Conservation (phyloP, 2,113 vertebrate genomes). For the Misgurnus anguillicaudatus region DNA sequence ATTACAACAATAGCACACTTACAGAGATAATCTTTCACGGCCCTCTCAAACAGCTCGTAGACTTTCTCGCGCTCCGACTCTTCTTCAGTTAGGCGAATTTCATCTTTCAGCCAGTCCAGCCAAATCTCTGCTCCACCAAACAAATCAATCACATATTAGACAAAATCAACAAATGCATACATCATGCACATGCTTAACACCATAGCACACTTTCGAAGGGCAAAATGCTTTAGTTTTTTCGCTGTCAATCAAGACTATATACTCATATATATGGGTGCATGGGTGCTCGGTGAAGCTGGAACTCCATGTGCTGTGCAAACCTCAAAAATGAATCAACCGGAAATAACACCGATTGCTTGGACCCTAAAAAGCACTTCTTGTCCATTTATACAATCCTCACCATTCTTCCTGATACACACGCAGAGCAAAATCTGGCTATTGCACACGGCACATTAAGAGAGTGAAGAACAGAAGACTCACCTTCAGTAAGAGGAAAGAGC, state of each 20-base stretch:
- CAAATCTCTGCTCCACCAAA: conserved; percentile 84
- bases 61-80: conserved; percentile 83
- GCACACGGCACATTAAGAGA: not conserved
- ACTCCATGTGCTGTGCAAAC: not conserved
- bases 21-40: conserved; percentile 95
- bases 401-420: not conserved
- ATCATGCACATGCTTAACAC: not conserved
- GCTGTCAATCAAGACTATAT: no score
- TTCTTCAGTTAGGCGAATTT: conserved; percentile 85
- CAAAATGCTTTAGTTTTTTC: no score
- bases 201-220: no score
- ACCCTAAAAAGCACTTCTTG: conserved; percentile 3
- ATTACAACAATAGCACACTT: conserved; percentile 63
- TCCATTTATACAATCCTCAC: not conserved
- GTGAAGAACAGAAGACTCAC: conserved; percentile 61
- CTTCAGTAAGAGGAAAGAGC: conserved; percentile 95
- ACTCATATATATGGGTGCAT: no score
- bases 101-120: conserved; percentile 97
- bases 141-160: not conserved
- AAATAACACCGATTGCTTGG: not conserved
- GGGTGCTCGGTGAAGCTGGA: not conserved
- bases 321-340: not conserved
- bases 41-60: conserved; percentile 90
- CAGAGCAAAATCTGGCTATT: not conserved
- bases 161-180: not conserved